Percentiles rank a stretch among this genome's conserved stretches.
Evolutionary conservation across 2,113 vertebrate genomes (phyloP).

Genomic region (Pungitius pungitius): DNA sequence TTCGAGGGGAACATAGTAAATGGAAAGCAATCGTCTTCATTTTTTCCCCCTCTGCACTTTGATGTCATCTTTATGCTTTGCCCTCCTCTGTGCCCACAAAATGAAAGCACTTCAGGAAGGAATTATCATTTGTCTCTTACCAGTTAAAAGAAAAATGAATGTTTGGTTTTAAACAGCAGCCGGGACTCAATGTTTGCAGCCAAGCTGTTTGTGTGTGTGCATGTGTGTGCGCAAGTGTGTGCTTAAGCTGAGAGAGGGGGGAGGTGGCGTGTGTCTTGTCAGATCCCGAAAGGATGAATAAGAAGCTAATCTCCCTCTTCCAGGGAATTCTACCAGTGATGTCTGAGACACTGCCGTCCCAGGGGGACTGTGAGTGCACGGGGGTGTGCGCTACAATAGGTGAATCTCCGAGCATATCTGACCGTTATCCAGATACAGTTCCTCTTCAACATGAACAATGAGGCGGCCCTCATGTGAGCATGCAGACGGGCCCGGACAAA

Average conservation of each 20-base stretch:
- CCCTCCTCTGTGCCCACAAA: conserved; percentile 16
- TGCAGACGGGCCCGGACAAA: neutral
- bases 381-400: conserved; percentile 46
- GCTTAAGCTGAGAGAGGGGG: conserved; percentile 37
- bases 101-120: conserved; percentile 36
- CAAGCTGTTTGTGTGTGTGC: conserved; percentile 31
- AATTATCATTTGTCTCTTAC: conserved; percentile 54
- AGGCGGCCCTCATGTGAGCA: conserved; percentile 4
- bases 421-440: conserved; percentile 47
- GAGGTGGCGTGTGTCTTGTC: conserved; percentile 58
- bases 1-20: conserved; percentile 7
- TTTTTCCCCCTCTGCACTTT: conserved; percentile 41
- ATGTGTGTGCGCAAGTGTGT: conserved; percentile 39
- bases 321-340: conserved; percentile 66
- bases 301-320: conserved; percentile 74
- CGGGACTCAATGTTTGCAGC: conserved; percentile 33
- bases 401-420: conserved; percentile 45
- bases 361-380: conserved; percentile 51
- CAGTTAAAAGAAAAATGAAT: conserved; percentile 55
- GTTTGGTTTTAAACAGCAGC: conserved; percentile 61
- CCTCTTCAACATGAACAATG: conserved; percentile 39
- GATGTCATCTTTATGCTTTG: conserved; percentile 40
- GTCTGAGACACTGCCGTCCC: conserved; percentile 60
- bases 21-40: conserved; percentile 36
- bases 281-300: conserved; percentile 72